phyloP scores from a whole-genome alignment of 2,113 vertebrate genomes.

The Mustela lutreola region DNA sequence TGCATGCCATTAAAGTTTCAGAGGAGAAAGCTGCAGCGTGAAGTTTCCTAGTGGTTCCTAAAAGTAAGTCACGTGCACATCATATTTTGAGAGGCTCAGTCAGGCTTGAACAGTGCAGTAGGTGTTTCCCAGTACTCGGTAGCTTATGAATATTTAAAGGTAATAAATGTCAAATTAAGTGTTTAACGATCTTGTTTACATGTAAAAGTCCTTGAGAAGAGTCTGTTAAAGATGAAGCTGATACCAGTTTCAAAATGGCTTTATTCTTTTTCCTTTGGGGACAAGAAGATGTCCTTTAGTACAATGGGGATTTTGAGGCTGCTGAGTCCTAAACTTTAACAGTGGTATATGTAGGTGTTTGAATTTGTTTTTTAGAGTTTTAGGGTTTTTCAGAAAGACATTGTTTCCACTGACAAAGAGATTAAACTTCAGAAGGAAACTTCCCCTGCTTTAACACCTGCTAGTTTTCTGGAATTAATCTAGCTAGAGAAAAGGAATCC shows the following conservation, averaged over 20 bases:
- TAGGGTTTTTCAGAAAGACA: slow-evolving; percentile 21
- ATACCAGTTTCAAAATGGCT: slow-evolving; percentile 76
- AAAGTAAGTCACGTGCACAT: slow-evolving; percentile 38
- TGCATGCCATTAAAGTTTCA: not conserved
- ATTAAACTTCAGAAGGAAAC: not conserved
- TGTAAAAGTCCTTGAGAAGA: slow-evolving; percentile 87
- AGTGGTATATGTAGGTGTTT: not conserved
- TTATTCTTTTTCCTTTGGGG: slow-evolving; percentile 55
- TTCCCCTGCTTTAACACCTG: not conserved
- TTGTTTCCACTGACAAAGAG: slow-evolving; percentile 9
- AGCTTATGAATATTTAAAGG: slow-evolving; percentile 88
- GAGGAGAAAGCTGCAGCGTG: not conserved
- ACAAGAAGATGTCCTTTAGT: slow-evolving; percentile 70
- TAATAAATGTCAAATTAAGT: slow-evolving; percentile 88
- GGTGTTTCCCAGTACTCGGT: slow-evolving; percentile 81
- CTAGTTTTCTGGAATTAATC: not conserved
- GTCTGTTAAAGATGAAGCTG: slow-evolving; percentile 73
- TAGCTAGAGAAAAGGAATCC: not conserved
- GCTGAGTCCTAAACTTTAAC: slow-evolving; percentile 57
- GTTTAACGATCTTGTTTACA: slow-evolving; percentile 88
- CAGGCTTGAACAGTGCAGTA: slow-evolving; percentile 69
- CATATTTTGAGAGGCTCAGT: slow-evolving; percentile 38
- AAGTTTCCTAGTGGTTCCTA: not conserved
- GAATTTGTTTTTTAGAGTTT: slow-evolving; percentile 41
- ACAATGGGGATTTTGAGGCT: slow-evolving; percentile 12